Conservation (phyloP, 2,888 invertebrate genomes). For the Dryobotodes eremita region DNA sequence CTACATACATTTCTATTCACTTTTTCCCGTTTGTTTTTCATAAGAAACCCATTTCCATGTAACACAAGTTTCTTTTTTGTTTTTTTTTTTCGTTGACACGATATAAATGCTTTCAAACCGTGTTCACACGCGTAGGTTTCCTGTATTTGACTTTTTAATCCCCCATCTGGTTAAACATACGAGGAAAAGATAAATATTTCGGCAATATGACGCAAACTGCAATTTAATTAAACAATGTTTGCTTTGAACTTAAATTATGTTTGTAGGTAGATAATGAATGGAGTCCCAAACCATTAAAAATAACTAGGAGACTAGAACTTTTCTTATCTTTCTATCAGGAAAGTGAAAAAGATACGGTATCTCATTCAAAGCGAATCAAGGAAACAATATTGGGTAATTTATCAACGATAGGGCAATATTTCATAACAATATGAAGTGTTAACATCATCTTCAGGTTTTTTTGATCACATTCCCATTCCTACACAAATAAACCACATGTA, state of each 20-base stretch:
- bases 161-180: constrained; percentile 3
- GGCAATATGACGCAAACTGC: neutral
- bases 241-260: neutral
- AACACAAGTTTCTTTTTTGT: neutral
- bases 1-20: constrained; percentile 48
- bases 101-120: neutral
- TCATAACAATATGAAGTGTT: constrained; percentile 11
- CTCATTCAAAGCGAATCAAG: constrained; percentile 26
- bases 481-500: neutral
- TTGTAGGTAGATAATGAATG: neutral
- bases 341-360: constrained; percentile 9
- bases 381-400: constrained; percentile 30
- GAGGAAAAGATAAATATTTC: neutral
- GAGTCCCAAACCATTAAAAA: neutral
- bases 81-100: constrained; percentile 21
- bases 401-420: constrained; percentile 33
- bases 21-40: constrained; percentile 46
- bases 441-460: neutral
- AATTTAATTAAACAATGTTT: neutral
- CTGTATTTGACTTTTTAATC: constrained; percentile 29
- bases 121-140: neutral
- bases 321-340: constrained; percentile 3
- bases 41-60: constrained; percentile 25
- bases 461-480: neutral
- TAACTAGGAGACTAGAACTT: constrained; percentile 9